Percentiles rank a stretch among this genome's conserved stretches.
Conservation (phyloP, 2,888 invertebrate genomes). For the Heliothis peltigera region DNA sequence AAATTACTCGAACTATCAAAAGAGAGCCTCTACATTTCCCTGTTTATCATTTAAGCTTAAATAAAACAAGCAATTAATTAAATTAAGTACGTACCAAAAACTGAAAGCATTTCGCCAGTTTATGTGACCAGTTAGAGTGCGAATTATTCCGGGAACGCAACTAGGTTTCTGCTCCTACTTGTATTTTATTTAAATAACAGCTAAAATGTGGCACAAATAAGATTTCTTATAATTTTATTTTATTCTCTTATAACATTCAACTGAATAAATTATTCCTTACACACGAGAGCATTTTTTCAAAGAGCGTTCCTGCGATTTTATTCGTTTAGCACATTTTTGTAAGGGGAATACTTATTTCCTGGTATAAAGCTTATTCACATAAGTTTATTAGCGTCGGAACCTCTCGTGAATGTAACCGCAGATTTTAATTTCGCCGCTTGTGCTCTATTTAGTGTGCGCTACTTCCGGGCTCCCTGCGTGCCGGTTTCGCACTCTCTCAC, state of each 20-base stretch:
- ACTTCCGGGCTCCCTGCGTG: slow-evolving; percentile 59
- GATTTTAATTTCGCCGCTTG: slow-evolving; percentile 80
- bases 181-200: slow-evolving; percentile 31
- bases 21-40: not conserved
- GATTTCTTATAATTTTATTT: slow-evolving; percentile 29
- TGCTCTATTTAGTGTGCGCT: slow-evolving; percentile 75
- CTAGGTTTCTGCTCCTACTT: not conserved
- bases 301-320: slow-evolving; percentile 26
- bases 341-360: slow-evolving; percentile 58
- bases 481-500: slow-evolving; percentile 44
- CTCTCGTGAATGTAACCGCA: slow-evolving; percentile 75
- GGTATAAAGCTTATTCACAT: slow-evolving; percentile 68
- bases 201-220: slow-evolving; percentile 16
- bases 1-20: not conserved
- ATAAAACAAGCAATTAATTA: not conserved
- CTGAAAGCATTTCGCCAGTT: slow-evolving; percentile 19
- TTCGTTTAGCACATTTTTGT: slow-evolving; percentile 42
- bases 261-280: slow-evolving; percentile 20
- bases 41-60: not conserved
- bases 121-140: not conserved
- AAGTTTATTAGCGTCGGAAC: slow-evolving; percentile 76
- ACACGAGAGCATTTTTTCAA: slow-evolving; percentile 33
- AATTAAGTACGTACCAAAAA: not conserved
- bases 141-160: slow-evolving; percentile 16
- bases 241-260: slow-evolving; percentile 22